These are phyloP conservation scores for Hermaeophaga mercurialis DNA, from an alignment of 2,888 invertebrate genomes.

Conservation along the genomic window DNA sequence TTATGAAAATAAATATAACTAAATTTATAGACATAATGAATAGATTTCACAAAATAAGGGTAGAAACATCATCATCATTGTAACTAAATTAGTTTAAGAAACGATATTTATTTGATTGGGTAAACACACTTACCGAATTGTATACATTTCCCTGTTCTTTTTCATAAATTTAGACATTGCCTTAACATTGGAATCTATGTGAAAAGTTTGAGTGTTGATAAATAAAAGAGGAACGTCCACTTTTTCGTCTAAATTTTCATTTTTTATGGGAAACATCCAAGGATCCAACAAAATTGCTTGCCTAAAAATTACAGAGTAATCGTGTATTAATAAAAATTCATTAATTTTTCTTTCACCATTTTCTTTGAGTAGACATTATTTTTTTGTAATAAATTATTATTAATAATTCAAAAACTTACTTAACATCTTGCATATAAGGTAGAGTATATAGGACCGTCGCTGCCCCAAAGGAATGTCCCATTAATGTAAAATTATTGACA, in stretches of 20 bases:
- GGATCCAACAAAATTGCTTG: constrained; percentile 63
- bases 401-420: constrained; percentile 52
- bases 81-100: too few species aligned
- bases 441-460: constrained; percentile 64
- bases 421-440: constrained; percentile 61
- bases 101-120: constrained; percentile 10
- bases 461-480: constrained; percentile 72
- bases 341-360: too few species aligned
- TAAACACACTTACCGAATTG: constrained; percentile 58
- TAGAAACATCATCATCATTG: too few species aligned
- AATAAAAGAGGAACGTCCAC: constrained; percentile 60
- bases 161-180: constrained; percentile 57
- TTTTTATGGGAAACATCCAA: constrained; percentile 67
- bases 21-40: not conserved
- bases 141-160: constrained; percentile 52
- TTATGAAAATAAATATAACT: too few species aligned
- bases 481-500: constrained; percentile 57
- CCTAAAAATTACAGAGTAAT: constrained; percentile 52
- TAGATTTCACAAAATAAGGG: too few species aligned
- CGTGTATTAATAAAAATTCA: not conserved
- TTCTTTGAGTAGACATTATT: too few species aligned
- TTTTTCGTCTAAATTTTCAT: constrained; percentile 53
- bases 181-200: constrained; percentile 60
- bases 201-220: constrained; percentile 65
- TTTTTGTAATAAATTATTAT: too few species aligned